Percentiles rank a stretch among this genome's conserved stretches.
phyloP scores from a whole-genome alignment of 2,888 invertebrate genomes.

The Caenorhabditis sp. region DNA sequence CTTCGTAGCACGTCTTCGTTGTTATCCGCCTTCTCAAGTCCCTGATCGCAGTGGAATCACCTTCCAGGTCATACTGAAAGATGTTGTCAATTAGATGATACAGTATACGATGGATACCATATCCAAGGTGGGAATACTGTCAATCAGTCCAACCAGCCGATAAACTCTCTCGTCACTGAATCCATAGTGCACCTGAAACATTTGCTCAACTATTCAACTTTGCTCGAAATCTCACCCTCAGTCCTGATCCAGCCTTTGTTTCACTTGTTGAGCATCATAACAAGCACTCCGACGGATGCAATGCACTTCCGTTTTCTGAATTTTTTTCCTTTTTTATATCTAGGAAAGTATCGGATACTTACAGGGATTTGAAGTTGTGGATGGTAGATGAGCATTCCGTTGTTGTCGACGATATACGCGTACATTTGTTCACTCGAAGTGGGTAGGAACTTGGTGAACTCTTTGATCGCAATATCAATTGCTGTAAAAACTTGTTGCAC shows the following conservation, averaged over 20 bases:
- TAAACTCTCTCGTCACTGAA: slow-evolving; percentile 74
- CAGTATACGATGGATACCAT: too few relatives aligned
- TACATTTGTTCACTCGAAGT: slow-evolving; percentile 66
- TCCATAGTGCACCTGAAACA: slow-evolving; percentile 75
- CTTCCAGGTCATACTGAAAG: slow-evolving; percentile 72
- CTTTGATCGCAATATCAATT: slow-evolving; percentile 61
- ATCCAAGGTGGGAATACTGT: slow-evolving; percentile 74
- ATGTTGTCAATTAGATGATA: background rate
- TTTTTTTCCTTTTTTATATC: background rate
- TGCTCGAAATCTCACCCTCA: slow-evolving; percentile 29
- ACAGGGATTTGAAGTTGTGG: slow-evolving; percentile 72
- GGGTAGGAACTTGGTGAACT: slow-evolving; percentile 60
- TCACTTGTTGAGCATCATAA: slow-evolving; percentile 69
- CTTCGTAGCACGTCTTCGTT: slow-evolving; percentile 60
- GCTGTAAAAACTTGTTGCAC: slow-evolving; percentile 41
- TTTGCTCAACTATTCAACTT: too few relatives aligned
- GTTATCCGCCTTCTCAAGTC: slow-evolving; percentile 67
- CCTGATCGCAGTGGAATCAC: slow-evolving; percentile 60
- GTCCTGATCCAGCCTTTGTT: slow-evolving; percentile 60
- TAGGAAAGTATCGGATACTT: background rate
- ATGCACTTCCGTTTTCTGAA: slow-evolving; percentile 73
- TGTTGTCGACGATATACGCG: slow-evolving; percentile 76
- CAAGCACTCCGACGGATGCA: slow-evolving; percentile 75
- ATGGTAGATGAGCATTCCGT: slow-evolving; percentile 77
- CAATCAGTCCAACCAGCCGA: slow-evolving; percentile 73